Percentiles rank a stretch among this genome's conserved stretches.
Conservation (phyloP, 2,113 vertebrate genomes). For the Oryzias javanicus region DNA sequence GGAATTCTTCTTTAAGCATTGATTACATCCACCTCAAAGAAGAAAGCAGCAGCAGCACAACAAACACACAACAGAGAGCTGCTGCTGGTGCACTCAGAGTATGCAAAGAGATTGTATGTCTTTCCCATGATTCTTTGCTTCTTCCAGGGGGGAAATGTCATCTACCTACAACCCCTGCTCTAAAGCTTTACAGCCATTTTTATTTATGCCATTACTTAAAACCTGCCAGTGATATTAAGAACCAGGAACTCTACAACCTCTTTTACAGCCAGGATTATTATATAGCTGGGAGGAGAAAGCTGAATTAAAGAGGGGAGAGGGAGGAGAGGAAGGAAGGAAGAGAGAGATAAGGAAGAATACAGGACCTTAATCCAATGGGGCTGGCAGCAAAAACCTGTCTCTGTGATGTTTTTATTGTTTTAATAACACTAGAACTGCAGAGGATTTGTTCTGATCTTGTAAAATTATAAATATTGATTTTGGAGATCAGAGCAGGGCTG, state of each 20-base stretch:
- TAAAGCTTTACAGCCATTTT: conserved; percentile 44
- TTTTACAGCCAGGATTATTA: conserved; percentile 67
- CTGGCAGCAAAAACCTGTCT: conserved; percentile 70
- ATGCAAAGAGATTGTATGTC: background rate
- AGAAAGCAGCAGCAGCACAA: too few relatives aligned
- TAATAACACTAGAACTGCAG: conserved; percentile 69
- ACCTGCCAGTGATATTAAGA: conserved; percentile 57
- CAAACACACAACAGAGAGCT: too few relatives aligned
- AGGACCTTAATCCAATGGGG: conserved; percentile 62
- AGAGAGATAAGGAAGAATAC: conserved; percentile 27
- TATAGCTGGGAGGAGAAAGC: conserved; percentile 45
- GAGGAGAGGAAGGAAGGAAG: conserved; percentile 21
- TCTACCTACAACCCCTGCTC: background rate
- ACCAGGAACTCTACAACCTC: conserved; percentile 43
- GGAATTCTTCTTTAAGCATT: too few relatives aligned
- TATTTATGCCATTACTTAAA: conserved; percentile 70
- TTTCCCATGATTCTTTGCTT: conserved; percentile 33
- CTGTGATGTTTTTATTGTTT: conserved; percentile 76
- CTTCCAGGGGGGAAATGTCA: background rate
- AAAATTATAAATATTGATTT: conserved; percentile 81
- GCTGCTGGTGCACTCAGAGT: too few relatives aligned
- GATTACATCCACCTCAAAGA: too few relatives aligned
- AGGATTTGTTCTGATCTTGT: conserved; percentile 76
- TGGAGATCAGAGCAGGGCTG: conserved; percentile 54
- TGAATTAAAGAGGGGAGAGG: conserved; percentile 20